These are phyloP conservation scores for Lucilia sericata DNA, from an alignment of 1,140 invertebrate genomes.

Conservation along the genomic window DNA sequence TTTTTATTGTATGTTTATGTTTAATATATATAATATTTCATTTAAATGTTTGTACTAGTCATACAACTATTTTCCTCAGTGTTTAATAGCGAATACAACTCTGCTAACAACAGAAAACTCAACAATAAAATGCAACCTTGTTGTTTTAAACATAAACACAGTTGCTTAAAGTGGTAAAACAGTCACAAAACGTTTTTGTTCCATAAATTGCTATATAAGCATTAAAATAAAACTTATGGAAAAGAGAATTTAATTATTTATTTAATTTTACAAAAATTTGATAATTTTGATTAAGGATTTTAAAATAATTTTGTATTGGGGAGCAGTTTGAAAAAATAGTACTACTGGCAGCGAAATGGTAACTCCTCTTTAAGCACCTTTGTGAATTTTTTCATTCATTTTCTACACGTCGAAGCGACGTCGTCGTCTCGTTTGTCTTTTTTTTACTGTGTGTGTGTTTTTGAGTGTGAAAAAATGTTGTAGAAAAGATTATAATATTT, in stretches of 20 bases:
- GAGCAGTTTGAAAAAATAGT: no score
- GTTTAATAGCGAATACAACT: background rate
- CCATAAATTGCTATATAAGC: no score
- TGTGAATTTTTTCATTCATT: background rate
- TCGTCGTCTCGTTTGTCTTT: background rate
- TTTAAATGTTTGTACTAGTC: no score
- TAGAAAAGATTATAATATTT: background rate
- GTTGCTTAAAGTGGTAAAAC: background rate
- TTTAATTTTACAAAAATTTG: no score
- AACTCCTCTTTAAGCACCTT: background rate
- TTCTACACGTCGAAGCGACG: constrained; percentile 4
- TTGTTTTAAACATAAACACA: background rate
- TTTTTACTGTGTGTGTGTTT: background rate
- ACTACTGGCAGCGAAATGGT: background rate
- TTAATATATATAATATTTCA: no score
- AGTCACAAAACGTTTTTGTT: no score
- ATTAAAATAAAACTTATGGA: no score
- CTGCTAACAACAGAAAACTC: background rate
- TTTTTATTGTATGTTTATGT: no score
- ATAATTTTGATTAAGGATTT: no score
- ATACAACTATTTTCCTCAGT: no score
- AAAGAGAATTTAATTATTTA: no score
- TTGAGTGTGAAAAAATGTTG: constrained; percentile 4
- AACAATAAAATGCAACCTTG: background rate
- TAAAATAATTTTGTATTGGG: no score